Evolutionary conservation across 1,140 invertebrate species (phyloP), one percentile per base, ranked within the genome.

Genomic region (Temnothorax nylanderi): DNA sequence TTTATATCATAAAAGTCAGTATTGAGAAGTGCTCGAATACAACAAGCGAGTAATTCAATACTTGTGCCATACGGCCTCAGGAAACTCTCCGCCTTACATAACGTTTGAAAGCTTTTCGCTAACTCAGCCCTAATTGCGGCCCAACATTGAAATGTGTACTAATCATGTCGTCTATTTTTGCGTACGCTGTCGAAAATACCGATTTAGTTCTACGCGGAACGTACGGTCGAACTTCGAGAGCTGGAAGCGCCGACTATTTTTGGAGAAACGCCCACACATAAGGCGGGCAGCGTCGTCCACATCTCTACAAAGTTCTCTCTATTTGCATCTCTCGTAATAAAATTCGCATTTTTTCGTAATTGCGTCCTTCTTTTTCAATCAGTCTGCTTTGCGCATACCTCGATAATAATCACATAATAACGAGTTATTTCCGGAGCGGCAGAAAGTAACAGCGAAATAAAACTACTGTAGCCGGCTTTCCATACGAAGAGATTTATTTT

Each of bases 191-290:
- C 81, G 87, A 92, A 92, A 93, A 92, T 90, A 93, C 85, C 81
- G 92, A 89, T 90, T 89, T 84, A 67, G 87, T 87, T 85, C 84
- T 71, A 67, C 72, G 65, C 56, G 34, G 13, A 26, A 60, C 62
- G 26, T 67, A 34, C 34, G 41, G 65, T 51, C 34, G 84, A 82
- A 87, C 51, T 85, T 56, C 44, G 62, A 85, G 89, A 93, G 86
- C 88, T 92, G 89, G 88, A 93, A 89, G 64, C 89, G 87, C 87
- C 85, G 78, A 84, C 88, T 93, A 93, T 93, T 93, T 93, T 93
- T 87, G 85, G 76, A 85, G 54, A 86, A 89, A 91, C 92, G 69
- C 90, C 90, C 86, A 92, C 92, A 92, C 92, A 56, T 58, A 6
- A 69, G 80, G 54, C 54, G n/a, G 32, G 11, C 16, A 47, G 13